phyloP scores from a whole-genome alignment of 2,888 invertebrate species.

The Nowickia ferox region DNA sequence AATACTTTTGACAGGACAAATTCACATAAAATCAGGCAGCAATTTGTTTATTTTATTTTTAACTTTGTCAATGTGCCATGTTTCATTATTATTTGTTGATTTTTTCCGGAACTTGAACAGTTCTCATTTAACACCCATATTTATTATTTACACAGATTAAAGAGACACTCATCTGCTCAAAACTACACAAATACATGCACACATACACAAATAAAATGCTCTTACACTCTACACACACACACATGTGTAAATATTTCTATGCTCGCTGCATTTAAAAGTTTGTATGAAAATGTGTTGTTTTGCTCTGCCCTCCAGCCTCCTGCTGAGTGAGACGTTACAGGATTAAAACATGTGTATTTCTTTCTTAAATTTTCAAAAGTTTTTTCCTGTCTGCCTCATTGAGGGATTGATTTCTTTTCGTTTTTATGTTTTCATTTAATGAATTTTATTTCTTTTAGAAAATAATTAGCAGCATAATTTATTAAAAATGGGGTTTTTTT shows the following conservation, averaged over 20 bases:
- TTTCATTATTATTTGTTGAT: background rate
- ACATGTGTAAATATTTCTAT: background rate
- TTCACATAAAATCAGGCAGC: background rate
- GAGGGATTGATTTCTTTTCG: background rate
- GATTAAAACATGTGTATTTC: constrained; percentile 39
- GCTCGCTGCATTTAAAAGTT: background rate
- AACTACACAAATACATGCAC: background rate
- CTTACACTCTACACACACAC: constrained; percentile 14
- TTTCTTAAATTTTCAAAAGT: background rate
- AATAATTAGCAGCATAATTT: background rate
- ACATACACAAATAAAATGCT: constrained; percentile 6
- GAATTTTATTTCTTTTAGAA: background rate
- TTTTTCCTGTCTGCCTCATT: constrained; percentile 11
- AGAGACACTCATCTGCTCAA: background rate
- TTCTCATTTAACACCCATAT: constrained; percentile 54
- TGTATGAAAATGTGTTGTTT: background rate
- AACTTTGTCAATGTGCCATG: constrained; percentile 26
- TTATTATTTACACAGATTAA: constrained; percentile 36
- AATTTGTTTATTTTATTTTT: constrained; percentile 27
- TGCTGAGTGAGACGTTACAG: constrained; percentile 5
- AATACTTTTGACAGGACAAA: constrained; percentile 26
- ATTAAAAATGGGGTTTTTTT: background rate
- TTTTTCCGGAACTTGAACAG: background rate
- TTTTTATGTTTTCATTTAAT: background rate
- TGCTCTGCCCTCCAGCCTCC: constrained; percentile 19